Percentiles rank a stretch among this genome's conserved stretches.
Evolutionary conservation across 1,140 invertebrate genomes (phyloP).

Genomic region (Scaptodrosophila lebanonensis): DNA sequence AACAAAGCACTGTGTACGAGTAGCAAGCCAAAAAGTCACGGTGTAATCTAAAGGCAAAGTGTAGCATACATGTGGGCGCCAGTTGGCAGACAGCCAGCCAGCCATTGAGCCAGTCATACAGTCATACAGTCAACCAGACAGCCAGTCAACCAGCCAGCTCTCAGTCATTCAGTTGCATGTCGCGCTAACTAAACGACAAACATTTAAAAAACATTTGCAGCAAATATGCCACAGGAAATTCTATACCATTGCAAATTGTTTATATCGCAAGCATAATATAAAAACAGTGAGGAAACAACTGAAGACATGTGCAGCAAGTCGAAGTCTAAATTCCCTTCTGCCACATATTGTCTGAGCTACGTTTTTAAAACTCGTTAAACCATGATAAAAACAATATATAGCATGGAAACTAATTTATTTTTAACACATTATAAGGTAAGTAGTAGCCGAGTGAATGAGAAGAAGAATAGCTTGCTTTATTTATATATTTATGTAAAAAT

Average conservation of each 20-base stretch:
- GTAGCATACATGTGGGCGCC: conserved; percentile 3
- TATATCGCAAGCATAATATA: conserved; percentile 29
- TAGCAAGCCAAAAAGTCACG: conserved; percentile 37
- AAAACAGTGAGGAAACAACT: conserved; percentile 11
- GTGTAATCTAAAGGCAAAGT: conserved; percentile 31
- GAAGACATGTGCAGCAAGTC: conserved; percentile 2
- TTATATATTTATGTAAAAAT: no score
- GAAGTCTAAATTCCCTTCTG: conserved; percentile 6
- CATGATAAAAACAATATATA: no score
- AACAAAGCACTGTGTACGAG: not conserved
- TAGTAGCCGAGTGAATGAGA: no score
- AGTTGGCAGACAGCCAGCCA: not conserved
- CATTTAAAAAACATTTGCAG: conserved; percentile 58
- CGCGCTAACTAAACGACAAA: conserved; percentile 39
- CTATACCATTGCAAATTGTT: conserved; percentile 61
- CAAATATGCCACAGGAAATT: conserved; percentile 53
- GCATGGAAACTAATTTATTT: no score
- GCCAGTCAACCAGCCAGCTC: not conserved
- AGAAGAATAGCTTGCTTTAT: no score
- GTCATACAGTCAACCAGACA: conserved; percentile 1
- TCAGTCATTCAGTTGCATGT: conserved; percentile 44
- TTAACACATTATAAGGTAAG: no score
- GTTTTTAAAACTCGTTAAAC: no score
- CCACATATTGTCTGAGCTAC: not conserved
- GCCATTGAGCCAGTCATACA: no score